Percentiles rank a stretch among this genome's conserved stretches.
phyloP scores from a whole-genome alignment of 2,888 invertebrate species.

The Heteropelma amictum region DNA sequence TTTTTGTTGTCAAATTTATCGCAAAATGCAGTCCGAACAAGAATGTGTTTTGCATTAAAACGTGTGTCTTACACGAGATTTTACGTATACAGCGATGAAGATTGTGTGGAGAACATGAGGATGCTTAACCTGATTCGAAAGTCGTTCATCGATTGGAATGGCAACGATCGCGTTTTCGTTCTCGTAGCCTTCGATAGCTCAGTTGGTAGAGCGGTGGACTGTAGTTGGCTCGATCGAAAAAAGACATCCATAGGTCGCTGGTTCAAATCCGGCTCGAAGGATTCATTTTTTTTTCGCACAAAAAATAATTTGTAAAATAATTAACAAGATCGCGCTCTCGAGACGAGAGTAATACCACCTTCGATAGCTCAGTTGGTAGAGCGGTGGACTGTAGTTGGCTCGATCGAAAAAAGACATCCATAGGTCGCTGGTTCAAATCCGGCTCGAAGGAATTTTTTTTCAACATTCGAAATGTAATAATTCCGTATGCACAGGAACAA shows the following conservation, averaged over 20 bases:
- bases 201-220: constrained; percentile 78
- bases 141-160: constrained; percentile 6
- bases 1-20: too few relatives aligned
- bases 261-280: constrained; percentile 77
- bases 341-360: constrained; percentile 2
- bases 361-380: constrained; percentile 77
- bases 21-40: too few relatives aligned
- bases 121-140: constrained; percentile 43
- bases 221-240: constrained; percentile 59
- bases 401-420: constrained; percentile 19
- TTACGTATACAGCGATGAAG: neutral
- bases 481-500: too few relatives aligned
- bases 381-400: constrained; percentile 74
- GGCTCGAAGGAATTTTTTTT: constrained; percentile 28
- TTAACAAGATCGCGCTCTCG: neutral
- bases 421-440: constrained; percentile 39
- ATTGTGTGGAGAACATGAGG: constrained; percentile 3
- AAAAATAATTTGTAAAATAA: neutral
- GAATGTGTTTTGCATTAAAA: too few relatives aligned
- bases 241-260: constrained; percentile 76
- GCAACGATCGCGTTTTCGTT: constrained; percentile 38
- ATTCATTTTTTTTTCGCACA: constrained; percentile 60
- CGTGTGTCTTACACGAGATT: too few relatives aligned
- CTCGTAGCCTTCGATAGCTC: constrained; percentile 41
- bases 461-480: too few relatives aligned